Conservation (phyloP, 2,888 invertebrate species). For the Ferrisia virgata region DNA sequence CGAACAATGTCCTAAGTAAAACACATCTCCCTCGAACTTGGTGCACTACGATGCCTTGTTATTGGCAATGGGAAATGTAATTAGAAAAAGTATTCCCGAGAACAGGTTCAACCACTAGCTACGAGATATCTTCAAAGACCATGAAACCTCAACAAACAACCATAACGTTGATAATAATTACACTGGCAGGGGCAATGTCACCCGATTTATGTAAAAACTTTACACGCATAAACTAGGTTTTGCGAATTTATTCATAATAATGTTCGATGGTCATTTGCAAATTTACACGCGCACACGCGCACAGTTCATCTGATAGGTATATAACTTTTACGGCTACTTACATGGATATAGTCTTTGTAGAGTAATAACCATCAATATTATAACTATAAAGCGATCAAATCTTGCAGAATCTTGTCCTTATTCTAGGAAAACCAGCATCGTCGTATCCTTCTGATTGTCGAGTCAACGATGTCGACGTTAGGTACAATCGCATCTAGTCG, state of each 20-base stretch:
- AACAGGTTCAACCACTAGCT: slow-evolving; percentile 9
- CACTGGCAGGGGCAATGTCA: slow-evolving; percentile 7
- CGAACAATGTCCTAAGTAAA: not conserved
- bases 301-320: too few relatives aligned
- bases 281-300: not conserved
- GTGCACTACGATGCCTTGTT: not conserved
- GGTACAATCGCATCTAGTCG: too few relatives aligned
- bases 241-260: not conserved
- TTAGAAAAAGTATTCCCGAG: slow-evolving; percentile 22
- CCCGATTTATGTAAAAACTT: slow-evolving; percentile 12
- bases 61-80: slow-evolving; percentile 26
- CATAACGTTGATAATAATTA: slow-evolving; percentile 1
- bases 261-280: not conserved
- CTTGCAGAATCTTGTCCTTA: not conserved
- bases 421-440: too few relatives aligned
- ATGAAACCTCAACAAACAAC: not conserved
- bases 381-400: too few relatives aligned
- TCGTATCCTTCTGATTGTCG: not conserved
- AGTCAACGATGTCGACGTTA: not conserved
- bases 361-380: not conserved
- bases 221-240: not conserved
- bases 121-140: slow-evolving; percentile 7
- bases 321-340: too few relatives aligned
- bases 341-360: too few relatives aligned
- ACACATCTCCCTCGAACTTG: slow-evolving; percentile 11